A percentile compares a stretch with the other conserved stretches of the same genome.
Conservation (phyloP, 2,888 invertebrate species). For the Capitulum mitella region DNA sequence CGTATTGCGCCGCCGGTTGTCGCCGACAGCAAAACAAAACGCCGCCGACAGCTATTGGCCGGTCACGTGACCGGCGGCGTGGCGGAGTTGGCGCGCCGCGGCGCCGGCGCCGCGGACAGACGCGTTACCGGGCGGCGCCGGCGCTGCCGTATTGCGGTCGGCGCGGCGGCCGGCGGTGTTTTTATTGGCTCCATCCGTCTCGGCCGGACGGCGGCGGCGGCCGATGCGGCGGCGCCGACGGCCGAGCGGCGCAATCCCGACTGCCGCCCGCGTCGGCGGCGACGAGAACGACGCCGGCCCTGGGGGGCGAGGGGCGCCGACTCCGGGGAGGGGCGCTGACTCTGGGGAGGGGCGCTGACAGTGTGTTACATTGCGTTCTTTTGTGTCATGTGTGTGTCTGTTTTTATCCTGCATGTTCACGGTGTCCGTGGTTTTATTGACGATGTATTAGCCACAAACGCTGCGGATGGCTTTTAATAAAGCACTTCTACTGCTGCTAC, state of each 20-base stretch:
- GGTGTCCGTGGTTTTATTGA: too few species aligned
- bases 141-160: neutral
- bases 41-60: conserved; percentile 18
- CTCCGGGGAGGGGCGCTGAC: too few species aligned
- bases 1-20: neutral
- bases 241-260: neutral
- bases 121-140: neutral
- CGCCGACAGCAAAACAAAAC: neutral
- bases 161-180: neutral
- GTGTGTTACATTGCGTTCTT: too few species aligned
- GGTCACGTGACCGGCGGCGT: neutral
- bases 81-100: conserved; percentile 3
- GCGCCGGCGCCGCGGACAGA: neutral
- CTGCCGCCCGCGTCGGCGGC: neutral
- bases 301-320: too few species aligned
- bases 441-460: too few species aligned
- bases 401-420: too few species aligned
- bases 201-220: neutral
- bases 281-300: neutral
- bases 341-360: too few species aligned
- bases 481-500: too few species aligned
- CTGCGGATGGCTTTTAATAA: too few species aligned
- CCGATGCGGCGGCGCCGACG: neutral
- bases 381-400: too few species aligned
- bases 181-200: conserved; percentile 18